phyloP scores from a whole-genome alignment of 2,888 invertebrate genomes.

The Ectemnius cavifrons region DNA sequence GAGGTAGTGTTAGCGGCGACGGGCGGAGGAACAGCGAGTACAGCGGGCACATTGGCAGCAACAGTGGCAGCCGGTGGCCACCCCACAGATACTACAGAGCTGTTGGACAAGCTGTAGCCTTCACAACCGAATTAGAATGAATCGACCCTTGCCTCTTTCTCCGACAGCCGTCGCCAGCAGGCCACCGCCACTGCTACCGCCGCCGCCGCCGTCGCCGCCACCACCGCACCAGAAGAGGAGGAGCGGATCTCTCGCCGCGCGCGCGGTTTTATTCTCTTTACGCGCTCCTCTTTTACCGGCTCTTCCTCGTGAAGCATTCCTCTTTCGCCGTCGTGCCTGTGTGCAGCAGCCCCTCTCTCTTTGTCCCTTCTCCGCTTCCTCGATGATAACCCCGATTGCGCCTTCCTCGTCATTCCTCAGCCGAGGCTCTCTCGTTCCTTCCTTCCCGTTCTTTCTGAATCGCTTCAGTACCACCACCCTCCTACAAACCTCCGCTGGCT shows the following conservation, averaged over 20 bases:
- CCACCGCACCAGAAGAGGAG: background rate
- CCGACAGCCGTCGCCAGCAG: conserved; percentile 25
- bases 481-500: conserved; percentile 45
- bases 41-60: conserved; percentile 60
- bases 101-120: conserved; percentile 77
- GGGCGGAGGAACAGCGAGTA: conserved; percentile 45
- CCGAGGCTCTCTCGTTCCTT: conserved; percentile 35
- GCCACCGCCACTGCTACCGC: background rate
- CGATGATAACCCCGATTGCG: conserved; percentile 25
- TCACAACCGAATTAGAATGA: conserved; percentile 76
- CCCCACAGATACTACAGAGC: conserved; percentile 67
- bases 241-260: conserved; percentile 23
- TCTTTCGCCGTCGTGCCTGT: conserved; percentile 18
- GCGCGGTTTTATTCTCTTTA: conserved; percentile 49
- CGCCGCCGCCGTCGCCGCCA: conserved; percentile 6
- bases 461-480: conserved; percentile 56
- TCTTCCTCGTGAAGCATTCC: conserved; percentile 10
- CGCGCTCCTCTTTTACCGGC: conserved; percentile 42
- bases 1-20: conserved; percentile 9
- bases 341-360: conserved; percentile 33
- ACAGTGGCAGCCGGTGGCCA: conserved; percentile 61
- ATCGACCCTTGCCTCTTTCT: conserved; percentile 68
- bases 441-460: conserved; percentile 50
- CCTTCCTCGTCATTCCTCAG: conserved; percentile 12
- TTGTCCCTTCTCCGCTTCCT: conserved; percentile 27